Conservation (phyloP, 2,113 vertebrate species). For the Dinomys branickii region DNA sequence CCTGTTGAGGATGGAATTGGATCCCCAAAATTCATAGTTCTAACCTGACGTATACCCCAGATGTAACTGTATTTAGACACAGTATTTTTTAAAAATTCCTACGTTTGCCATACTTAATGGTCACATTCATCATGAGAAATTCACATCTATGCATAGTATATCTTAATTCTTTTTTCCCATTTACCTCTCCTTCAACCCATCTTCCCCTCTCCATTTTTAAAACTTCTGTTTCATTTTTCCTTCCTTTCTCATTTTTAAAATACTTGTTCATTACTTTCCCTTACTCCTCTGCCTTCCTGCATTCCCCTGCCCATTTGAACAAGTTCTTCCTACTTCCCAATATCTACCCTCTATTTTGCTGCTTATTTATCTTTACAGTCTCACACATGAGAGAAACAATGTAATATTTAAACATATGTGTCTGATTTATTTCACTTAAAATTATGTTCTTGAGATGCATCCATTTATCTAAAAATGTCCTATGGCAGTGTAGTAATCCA, state of each 20-base stretch:
- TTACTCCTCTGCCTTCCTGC: not conserved
- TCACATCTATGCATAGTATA: not conserved
- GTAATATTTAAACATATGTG: too few relatives aligned
- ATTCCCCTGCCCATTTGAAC: not conserved
- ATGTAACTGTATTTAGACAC: not conserved
- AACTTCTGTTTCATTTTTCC: not conserved
- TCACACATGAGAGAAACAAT: too few relatives aligned
- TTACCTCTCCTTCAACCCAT: not conserved
- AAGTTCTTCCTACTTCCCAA: not conserved
- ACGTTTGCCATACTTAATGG: not conserved
- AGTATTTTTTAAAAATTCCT: not conserved
- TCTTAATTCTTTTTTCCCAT: not conserved
- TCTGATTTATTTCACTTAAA: too few relatives aligned
- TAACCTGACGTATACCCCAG: not conserved
- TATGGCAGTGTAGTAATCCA: not conserved
- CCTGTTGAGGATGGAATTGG: not conserved
- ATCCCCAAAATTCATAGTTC: not conserved
- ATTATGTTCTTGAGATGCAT: not conserved
- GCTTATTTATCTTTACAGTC: too few relatives aligned
- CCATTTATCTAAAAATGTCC: not conserved
- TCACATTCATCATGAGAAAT: not conserved
- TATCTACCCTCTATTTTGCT: not conserved
- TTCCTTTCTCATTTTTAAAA: not conserved
- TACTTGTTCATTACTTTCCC: not conserved
- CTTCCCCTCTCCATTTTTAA: not conserved